Evolutionary conservation across 2,888 invertebrate species (phyloP).

Genomic region (Lacanobia wlatinum): DNA sequence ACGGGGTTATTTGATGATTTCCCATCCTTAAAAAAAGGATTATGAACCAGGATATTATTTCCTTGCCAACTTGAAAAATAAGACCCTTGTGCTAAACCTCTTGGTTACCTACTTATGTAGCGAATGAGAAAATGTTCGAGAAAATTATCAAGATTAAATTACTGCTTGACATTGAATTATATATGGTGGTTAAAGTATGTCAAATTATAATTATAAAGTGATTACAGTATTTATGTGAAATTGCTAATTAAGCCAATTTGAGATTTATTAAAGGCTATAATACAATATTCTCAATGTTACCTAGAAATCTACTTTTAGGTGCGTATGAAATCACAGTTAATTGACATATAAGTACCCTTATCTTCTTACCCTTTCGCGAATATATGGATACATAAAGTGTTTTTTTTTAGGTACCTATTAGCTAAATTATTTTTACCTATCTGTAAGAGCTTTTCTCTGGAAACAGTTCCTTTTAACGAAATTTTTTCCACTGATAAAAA

Average conservation of each 20-base stretch:
- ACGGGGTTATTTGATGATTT: no score
- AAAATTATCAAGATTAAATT: background rate
- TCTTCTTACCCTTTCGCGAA: background rate
- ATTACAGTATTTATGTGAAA: conserved; percentile 18
- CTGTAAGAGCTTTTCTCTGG: no score
- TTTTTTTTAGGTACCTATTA: no score
- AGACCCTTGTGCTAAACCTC: background rate
- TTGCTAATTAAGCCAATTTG: conserved; percentile 14
- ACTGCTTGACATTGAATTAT: conserved; percentile 32
- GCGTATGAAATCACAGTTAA: background rate
- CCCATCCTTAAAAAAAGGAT: no score
- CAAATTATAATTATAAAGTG: conserved; percentile 28
- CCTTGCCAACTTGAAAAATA: background rate
- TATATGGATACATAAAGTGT: no score
- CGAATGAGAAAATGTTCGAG: background rate
- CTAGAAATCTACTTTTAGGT: background rate
- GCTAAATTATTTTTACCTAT: no score
- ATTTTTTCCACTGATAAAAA: no score
- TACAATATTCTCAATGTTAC: background rate
- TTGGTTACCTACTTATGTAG: background rate
- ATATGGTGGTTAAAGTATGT: conserved; percentile 13
- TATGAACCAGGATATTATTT: background rate
- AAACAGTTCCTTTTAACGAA: no score
- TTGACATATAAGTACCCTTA: background rate
- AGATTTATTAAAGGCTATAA: background rate